Evolutionary conservation across 2,113 vertebrate species (phyloP).

Genomic region (Lathamus discolor): DNA sequence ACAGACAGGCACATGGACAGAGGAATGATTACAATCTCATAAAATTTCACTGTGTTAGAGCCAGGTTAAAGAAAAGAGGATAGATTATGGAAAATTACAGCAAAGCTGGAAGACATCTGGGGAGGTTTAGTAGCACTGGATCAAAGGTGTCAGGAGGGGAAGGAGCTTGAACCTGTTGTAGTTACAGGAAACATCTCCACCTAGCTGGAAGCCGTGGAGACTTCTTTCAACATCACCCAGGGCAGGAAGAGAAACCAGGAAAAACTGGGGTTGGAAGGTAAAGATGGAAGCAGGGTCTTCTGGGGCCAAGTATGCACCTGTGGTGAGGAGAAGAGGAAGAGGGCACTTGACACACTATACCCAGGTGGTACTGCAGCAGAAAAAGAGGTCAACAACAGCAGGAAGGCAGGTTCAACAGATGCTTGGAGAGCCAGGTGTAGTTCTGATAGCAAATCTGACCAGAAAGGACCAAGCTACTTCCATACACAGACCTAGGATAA

Average conservation of each 20-base stretch:
- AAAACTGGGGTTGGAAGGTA: not conserved
- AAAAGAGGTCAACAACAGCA: not conserved
- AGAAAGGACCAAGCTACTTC: not conserved
- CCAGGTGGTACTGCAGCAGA: not conserved
- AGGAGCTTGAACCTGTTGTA: not conserved
- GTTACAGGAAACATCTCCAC: not conserved
- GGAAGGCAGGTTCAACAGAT: not conserved
- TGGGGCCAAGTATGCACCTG: not conserved
- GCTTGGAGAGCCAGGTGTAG: not conserved
- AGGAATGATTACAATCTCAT: not conserved
- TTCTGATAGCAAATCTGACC: fast-evolving
- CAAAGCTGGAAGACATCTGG: not conserved
- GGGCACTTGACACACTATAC: not conserved
- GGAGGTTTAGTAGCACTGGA: not conserved
- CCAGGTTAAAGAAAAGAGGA: not conserved
- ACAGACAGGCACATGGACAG: not conserved
- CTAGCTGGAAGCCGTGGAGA: not conserved
- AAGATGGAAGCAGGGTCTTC: not conserved
- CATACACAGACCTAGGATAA: not conserved
- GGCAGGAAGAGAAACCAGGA: not conserved
- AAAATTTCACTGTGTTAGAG: not conserved
- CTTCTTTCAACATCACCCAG: not conserved
- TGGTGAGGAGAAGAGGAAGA: not conserved
- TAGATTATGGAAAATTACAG: not conserved
- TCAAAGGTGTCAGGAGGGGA: not conserved